Conservation (phyloP, 1,140 invertebrate genomes). For the Globodera rostochiensis region DNA sequence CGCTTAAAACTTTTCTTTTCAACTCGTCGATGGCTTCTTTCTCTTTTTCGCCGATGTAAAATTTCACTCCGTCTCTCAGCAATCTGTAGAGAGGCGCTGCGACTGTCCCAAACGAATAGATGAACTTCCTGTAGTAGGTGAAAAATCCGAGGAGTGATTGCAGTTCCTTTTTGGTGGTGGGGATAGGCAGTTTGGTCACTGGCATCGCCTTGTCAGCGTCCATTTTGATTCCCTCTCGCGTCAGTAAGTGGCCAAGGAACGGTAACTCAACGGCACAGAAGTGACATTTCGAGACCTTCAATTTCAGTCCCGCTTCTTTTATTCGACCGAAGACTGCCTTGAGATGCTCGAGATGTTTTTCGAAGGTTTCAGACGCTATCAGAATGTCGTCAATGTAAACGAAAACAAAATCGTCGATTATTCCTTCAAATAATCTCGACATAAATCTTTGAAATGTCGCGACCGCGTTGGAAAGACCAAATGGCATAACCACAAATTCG, state of each 20-base stretch:
- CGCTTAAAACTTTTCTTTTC: neutral
- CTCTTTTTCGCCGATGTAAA: neutral
- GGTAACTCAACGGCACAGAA: neutral
- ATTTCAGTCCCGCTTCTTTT: no score
- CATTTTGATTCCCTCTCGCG: neutral
- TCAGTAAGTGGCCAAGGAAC: neutral
- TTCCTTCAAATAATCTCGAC: conserved; percentile 42
- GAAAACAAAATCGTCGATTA: neutral
- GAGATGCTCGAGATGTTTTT: neutral
- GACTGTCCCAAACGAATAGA: neutral
- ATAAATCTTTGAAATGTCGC: conserved; percentile 69
- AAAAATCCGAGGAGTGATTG: neutral
- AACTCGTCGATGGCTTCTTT: neutral
- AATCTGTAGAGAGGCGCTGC: neutral
- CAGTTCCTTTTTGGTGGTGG: conserved; percentile 3
- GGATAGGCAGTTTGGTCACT: neutral
- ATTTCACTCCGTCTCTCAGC: neutral
- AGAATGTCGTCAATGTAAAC: neutral
- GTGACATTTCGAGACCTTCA: no score
- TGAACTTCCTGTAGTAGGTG: neutral
- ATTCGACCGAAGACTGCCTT: no score
- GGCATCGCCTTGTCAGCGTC: neutral
- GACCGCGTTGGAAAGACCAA: conserved; percentile 67
- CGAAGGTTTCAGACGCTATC: neutral
- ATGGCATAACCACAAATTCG: conserved; percentile 67